These are phyloP conservation scores for Spinus olivaceus DNA, from an alignment of 2,797 vertebrate species.

Conservation along the genomic window DNA sequence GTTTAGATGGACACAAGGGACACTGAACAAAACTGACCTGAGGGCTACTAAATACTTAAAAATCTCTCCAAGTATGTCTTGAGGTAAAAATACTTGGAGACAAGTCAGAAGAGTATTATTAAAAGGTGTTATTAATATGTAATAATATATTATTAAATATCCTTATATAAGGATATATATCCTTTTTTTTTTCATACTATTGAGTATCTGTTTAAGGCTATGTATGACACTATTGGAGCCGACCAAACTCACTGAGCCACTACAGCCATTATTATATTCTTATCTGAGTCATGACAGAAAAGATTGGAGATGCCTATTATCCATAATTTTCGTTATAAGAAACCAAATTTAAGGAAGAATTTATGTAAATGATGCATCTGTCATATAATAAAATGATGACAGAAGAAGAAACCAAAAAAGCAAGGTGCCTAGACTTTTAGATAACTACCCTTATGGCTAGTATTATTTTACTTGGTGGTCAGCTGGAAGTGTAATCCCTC, in stretches of 20 bases:
- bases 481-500: neutral
- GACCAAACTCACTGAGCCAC: neutral
- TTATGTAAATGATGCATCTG: neutral
- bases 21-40: neutral
- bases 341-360: neutral
- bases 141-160: neutral
- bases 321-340: neutral
- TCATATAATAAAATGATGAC: neutral
- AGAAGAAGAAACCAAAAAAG: neutral
- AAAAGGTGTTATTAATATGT: neutral
- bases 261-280: neutral
- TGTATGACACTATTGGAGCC: neutral
- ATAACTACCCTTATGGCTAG: neutral
- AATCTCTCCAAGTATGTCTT: neutral
- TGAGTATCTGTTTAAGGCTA: neutral
- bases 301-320: neutral
- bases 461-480: neutral
- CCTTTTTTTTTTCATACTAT: neutral
- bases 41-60: neutral
- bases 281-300: neutral
- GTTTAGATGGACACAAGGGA: neutral
- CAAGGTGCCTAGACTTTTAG: neutral
- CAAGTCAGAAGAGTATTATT: neutral
- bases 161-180: neutral
- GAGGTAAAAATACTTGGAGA: neutral